Evolutionary conservation across 1,140 invertebrate genomes (phyloP), one percentile per base, ranked within the genome.

Genomic region (Caenorhabditis tropicalis): DNA sequence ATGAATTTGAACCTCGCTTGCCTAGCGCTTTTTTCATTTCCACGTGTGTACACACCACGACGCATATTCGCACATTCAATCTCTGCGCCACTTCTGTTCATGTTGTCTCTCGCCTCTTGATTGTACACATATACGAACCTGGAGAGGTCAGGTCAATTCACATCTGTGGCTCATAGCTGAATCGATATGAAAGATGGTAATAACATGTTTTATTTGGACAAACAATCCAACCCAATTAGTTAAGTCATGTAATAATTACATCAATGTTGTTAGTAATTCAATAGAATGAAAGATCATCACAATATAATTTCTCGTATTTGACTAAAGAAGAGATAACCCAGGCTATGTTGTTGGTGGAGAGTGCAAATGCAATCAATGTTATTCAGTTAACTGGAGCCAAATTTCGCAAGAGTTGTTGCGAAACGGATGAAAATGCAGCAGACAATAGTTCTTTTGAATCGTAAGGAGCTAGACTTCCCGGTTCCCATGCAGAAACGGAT

Each of bases 301-400:
- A 65, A 74, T 43, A 74, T 43, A 74, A 74, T 43, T 74, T 16
- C 43, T 24, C 24, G 2, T 43, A 74, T 43, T 16, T 43, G 19
- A 12, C 36, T 36, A 36, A 36, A 65, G 36, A 43, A 4, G 3
- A 43, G n/a, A 74, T 31, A 24, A 74, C 36, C 65, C 65, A 74
- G 39, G 43, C 24, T 10, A 74, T 43, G 19, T 21, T 43, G 21
- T 36, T 74, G 10, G 36, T 74, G 21, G n/a, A 46, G n/a, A 24
- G 10, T 16, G 16, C 3, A 65, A 65, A 36, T 39, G 15, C 31
- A 65, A 65, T 65, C 33, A 65, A 36, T 65, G 29, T 43, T 12
- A 43, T 74, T 74, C 65, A 74, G 36, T 74, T 74, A 74, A 74
- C 65, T 74, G 65, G 65, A 46, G 65, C 65, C 65, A 74, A 46